Base-by-base conservation (phyloP, 2,797 vertebrate species). In the Pampus argenteus region DNA sequence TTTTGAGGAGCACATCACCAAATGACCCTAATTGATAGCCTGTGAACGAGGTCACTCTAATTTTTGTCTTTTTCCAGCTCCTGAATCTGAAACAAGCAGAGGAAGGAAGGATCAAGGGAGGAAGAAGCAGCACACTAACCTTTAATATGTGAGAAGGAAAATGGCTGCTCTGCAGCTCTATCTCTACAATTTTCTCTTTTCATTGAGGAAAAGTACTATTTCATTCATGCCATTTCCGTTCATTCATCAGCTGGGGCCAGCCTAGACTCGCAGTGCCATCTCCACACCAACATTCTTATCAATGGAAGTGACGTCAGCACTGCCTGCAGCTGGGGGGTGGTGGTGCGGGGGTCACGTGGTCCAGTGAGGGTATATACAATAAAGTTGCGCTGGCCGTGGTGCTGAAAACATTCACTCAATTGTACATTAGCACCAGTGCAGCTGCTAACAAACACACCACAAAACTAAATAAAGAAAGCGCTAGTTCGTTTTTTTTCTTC, bases 231-330 rank as follows among this genome's bases (percentile, higher is more conserved):
- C 89, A 92, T 94, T 94, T 95, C 94, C 93, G 93, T 94, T 94
- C 94, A 95, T 95, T 95, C 95, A 95, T 94, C 94, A 94, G 93
- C 91, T 90, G 91, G 90, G 91, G 92, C 92, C 93, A 94, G 93
- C 93, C 92, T 91, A 91, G 90, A 91, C 92, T 92, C 91, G 66
- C 92, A 87, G 91, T 90, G 89, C 92, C 93, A 94, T 93, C 91
- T 92, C 93, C 90, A 93, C 93, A 94, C 94, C 90, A 92, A 93
- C 94, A 93, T 95, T 95, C 93, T 96, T 97, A 97, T 98, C 96
- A 98, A 98, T 97, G 97, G 95, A 89, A 89, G 92, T 98, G 97
- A 98, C 96, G 96, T 97, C 96, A 97, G 93, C 93, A 93, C 72
- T 90, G 94, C 91, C 90, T 93, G 89, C 93, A 88, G 89, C 85